Conservation (phyloP, 2,888 invertebrate species). For the Eudasyphora cyanicolor region DNA sequence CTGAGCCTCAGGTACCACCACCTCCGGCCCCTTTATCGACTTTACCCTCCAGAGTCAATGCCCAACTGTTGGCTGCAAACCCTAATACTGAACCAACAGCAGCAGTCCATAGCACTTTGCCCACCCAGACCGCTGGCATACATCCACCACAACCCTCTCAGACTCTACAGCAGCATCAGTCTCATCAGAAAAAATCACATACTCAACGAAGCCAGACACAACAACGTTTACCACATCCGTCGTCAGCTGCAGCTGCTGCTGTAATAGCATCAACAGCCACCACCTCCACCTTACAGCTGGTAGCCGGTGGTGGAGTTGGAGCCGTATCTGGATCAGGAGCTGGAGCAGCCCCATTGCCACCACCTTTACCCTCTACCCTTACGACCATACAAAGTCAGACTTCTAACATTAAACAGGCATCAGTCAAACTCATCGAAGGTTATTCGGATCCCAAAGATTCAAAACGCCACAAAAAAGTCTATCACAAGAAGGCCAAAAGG, state of each 20-base stretch:
- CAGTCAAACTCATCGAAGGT: constrained; percentile 79
- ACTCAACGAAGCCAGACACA: constrained; percentile 66
- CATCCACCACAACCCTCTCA: constrained; percentile 57
- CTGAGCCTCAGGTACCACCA: constrained; percentile 71
- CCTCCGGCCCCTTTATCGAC: constrained; percentile 70
- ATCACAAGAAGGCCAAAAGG: constrained; percentile 77
- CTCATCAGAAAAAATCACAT: constrained; percentile 65
- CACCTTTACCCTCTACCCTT: constrained; percentile 39
- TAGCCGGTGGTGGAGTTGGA: not conserved
- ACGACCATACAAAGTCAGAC: constrained; percentile 58
- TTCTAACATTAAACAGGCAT: constrained; percentile 77
- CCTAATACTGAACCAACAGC: constrained; percentile 28
- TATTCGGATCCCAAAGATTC: constrained; percentile 80
- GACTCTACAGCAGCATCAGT: constrained; percentile 57
- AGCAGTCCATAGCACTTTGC: constrained; percentile 52
- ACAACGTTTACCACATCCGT: constrained; percentile 66
- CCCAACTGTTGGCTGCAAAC: constrained; percentile 67
- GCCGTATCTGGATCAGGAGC: constrained; percentile 18
- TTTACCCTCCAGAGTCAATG: constrained; percentile 70
- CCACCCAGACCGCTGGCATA: constrained; percentile 50
- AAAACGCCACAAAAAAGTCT: constrained; percentile 78
- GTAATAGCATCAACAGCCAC: constrained; percentile 50
- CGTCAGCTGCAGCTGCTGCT: constrained; percentile 30
- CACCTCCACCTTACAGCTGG: constrained; percentile 10
- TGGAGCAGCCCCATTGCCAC: constrained; percentile 67